phyloP scores from a whole-genome alignment of 2,113 vertebrate genomes.

The zebrafish (Danio rerio) region GRCz12tu NC_133180.1:12005001-12005500 shows the following conservation, averaged over 20 bases:
- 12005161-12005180: conserved; percentile 56
- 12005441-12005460: too few relatives aligned
- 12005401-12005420: neutral
- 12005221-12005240: conserved; percentile 39
- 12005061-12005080: neutral
- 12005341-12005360: neutral
- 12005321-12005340: neutral
- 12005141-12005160: conserved; percentile 42
- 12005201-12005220: conserved; percentile 64
- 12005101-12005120: conserved; percentile 8
- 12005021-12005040: neutral
- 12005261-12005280: conserved; percentile 35
- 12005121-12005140: conserved; percentile 61
- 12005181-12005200: conserved; percentile 55
- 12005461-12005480: too few relatives aligned
- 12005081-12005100: neutral
- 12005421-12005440: neutral
- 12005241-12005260: conserved; percentile 42
- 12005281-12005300: conserved; percentile 29
- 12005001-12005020: too few relatives aligned
- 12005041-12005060: neutral
- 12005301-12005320: neutral
- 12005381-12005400: neutral
- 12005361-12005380: conserved; percentile 7
- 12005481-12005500: too few relatives aligned